Percentiles rank a stretch among this genome's conserved stretches.
Evolutionary conservation across 2,888 invertebrate genomes (phyloP).

Genomic region (Germaria angustata): DNA sequence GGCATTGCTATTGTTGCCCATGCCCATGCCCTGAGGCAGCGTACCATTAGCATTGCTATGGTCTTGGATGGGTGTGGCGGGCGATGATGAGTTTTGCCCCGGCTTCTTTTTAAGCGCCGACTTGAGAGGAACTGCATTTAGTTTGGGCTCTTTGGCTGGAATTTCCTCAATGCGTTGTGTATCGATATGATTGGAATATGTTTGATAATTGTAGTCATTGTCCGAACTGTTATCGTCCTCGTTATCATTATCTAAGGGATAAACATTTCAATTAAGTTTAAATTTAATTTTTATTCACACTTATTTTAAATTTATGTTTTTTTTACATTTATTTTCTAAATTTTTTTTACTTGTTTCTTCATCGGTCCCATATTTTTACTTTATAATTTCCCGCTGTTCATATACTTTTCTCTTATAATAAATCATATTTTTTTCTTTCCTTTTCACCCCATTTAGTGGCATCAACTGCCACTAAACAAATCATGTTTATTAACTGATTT

Average conservation of each 20-base stretch:
- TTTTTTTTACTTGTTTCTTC: too few species aligned
- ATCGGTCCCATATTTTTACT: too few species aligned
- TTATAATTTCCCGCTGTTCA: constrained; percentile 19
- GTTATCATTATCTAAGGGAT: constrained; percentile 78
- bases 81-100: constrained; percentile 78
- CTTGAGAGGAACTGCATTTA: constrained; percentile 94
- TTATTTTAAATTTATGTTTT: not conserved
- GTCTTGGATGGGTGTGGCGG: constrained; percentile 88
- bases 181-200: constrained; percentile 86
- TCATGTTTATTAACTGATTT: constrained; percentile 47
- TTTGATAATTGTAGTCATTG: constrained; percentile 83
- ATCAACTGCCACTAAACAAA: constrained; percentile 58
- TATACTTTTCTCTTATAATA: constrained; percentile 9
- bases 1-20: constrained; percentile 62
- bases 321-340: not conserved
- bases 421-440: not conserved
- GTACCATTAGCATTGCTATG: constrained; percentile 76
- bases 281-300: too few species aligned
- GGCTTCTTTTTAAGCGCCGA: constrained; percentile 93
- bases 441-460: not conserved
- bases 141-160: constrained; percentile 94
- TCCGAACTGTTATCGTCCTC: constrained; percentile 86
- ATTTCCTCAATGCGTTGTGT: constrained; percentile 94
- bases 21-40: constrained; percentile 68
- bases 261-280: too few species aligned